A percentile compares a stretch with the other conserved stretches of the same genome.
phyloP scores from a whole-genome alignment of 2,888 invertebrate species.

The Tetranychus piercei region DNA sequence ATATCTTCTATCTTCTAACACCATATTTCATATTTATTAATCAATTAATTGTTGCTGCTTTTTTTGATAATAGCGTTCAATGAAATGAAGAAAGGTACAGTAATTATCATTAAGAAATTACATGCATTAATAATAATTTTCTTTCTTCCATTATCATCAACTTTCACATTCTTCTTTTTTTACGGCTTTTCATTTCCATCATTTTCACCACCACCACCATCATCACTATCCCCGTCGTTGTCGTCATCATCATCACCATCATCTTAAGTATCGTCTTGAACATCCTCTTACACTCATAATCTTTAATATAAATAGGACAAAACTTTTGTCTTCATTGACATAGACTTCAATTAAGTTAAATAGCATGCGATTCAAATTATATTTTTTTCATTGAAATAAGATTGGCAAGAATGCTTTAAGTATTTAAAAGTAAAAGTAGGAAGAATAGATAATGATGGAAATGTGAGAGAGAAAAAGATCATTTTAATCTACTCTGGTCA shows the following conservation, averaged over 20 bases:
- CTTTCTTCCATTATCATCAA: too few relatives aligned
- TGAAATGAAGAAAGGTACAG: too few relatives aligned
- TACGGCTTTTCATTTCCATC: too few relatives aligned
- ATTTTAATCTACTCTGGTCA: not conserved
- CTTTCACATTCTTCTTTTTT: too few relatives aligned
- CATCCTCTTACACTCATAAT: not conserved
- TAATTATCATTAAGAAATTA: too few relatives aligned
- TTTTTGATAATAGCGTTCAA: too few relatives aligned
- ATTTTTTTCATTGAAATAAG: not conserved
- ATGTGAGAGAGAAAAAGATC: not conserved
- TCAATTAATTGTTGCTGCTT: too few relatives aligned
- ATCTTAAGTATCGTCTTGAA: not conserved
- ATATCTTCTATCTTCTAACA: too few relatives aligned
- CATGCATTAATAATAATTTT: too few relatives aligned
- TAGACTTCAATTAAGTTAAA: not conserved
- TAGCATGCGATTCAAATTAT: not conserved
- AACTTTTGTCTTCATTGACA: not conserved
- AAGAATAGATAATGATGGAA: not conserved
- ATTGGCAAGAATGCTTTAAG: too few relatives aligned
- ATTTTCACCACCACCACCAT: not conserved
- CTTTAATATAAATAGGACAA: not conserved
- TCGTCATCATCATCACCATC: not conserved
- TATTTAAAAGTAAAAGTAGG: not conserved
- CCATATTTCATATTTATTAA: too few relatives aligned
- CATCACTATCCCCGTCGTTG: not conserved